Evolutionary conservation across 2,888 invertebrate genomes (phyloP), one percentile per base, ranked within the genome.

Genomic region (Dilophus febrilis): DNA sequence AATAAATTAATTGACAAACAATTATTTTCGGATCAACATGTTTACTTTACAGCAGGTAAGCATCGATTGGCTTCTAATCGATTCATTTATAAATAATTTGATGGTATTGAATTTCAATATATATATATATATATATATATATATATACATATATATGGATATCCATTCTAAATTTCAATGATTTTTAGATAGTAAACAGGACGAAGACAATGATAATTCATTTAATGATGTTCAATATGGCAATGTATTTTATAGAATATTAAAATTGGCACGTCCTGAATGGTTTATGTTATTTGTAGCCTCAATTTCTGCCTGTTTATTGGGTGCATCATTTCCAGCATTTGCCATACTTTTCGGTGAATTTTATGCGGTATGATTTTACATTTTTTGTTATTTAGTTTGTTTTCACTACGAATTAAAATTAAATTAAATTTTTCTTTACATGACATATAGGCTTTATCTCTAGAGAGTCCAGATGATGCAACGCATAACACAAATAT

Each of bases 271-370:
- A 46, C 64, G 65, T 35, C 74, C 77, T 0, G 84, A 85, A 56
- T 78, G 77, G 67, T 69, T 68, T 35, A 68, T 67, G 50, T 70
- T 83, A 50, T 40, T 75, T 2, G 52, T 72, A 2, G 78, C 77
- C 1, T 64, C 74, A 1, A 41, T 79, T 2, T 73, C 78, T 1
- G 74, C 83, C 1, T 58, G 74, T 1, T 64, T 71, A 8, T 77
- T 79, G 2, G 85, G 85, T 0, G 68, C 74, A 0, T 72, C 77
- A 0, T 77, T 82, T 52, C 84, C 84, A 0, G 71, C 72, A 5
- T 84, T 82, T 51, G 77, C 84, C 0, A 66, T 84, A 1, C 64
- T 83, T 3, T 83, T 84, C 51, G 84, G 83, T 33, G 81, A 84
- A 53, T 76, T 82, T 10, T 77, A 82, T 50, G 74, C 72, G 47